Evolutionary conservation across 2,113 vertebrate species (phyloP).

Genomic region (Ailuropoda melanoleuca): DNA sequence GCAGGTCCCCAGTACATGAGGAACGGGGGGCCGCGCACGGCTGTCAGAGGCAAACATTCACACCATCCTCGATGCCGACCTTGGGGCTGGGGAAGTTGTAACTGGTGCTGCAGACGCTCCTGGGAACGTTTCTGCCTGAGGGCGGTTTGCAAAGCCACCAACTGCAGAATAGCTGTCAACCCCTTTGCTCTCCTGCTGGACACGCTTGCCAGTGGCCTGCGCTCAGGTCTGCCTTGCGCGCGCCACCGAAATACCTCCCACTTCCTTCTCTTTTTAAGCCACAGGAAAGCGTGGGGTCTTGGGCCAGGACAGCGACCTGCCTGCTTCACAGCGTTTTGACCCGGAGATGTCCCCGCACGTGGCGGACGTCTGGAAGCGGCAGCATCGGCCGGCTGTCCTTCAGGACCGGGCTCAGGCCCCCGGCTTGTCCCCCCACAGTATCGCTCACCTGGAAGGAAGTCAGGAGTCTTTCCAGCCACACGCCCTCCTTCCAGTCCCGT

Average conservation of each 20-base stretch:
- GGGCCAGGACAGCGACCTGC: background rate
- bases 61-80: fast-evolving
- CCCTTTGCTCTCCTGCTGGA: background rate
- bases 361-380: background rate
- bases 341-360: too few species aligned
- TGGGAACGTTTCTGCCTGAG: background rate
- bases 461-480: background rate
- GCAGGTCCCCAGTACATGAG: too few species aligned
- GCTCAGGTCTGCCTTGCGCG: background rate
- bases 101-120: background rate
- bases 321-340: background rate
- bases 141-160: background rate
- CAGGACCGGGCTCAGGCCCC: background rate
- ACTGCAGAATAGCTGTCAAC: background rate
- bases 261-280: background rate
- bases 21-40: background rate
- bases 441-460: background rate
- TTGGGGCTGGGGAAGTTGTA: background rate
- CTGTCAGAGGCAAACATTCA: too few species aligned
- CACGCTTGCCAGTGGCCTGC: too few species aligned
- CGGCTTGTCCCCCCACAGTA: fast-evolving
- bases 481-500: background rate
- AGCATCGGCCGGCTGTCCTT: background rate
- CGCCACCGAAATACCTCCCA: too few species aligned
- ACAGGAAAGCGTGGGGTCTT: background rate